Base-by-base conservation (phyloP, 2,888 invertebrate genomes). In the Melanargia galathea region DNA sequence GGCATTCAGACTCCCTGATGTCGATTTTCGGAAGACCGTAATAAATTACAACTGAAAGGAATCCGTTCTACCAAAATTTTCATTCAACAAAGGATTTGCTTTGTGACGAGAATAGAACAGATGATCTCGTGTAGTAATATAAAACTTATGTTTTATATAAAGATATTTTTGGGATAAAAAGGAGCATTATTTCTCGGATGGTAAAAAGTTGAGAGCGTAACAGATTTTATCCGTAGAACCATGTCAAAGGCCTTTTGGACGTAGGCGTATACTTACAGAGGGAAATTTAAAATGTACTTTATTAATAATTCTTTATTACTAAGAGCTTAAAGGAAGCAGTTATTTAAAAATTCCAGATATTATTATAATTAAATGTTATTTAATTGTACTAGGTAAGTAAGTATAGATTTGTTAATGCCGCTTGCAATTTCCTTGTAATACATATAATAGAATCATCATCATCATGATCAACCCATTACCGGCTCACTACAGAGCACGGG, bases 1-100 rank as follows among this genome's bases (percentile, higher is more conserved):
- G 51, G 55, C 52, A 65, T 63, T 63, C 60, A 63, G 60, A 57
- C 52, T 52, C 35, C 10, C 26, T n/a, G 30, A 57, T 51, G 48
- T 46, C 33, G 49, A 60, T 60, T 65, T 57, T 59, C 59, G 51
- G 49, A 43, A 24, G 59, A 57, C 48, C 59, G 40, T 51, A 49
- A 59, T 59, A 59, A 40, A 51, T 59, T 59, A 30, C 58, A 59
- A 40, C 30, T 26, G 38, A 26, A 22, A 18, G 59, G 22, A 40
- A 51, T 26, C 40, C 40, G 38, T 51, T 59, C 22, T 38, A 26
- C 38, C 40, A 20, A 51, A 59, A 49, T 26, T 22, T 59, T 59
- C 59, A 51, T 59, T 46, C 58, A 58, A 58, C 48, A 46, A 57
- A 33, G 45, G 30, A 30, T 58, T 46, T 33, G 46, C 26, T 33